Percentiles rank a stretch among this genome's conserved stretches.
phyloP scores from a whole-genome alignment of 2,797 vertebrate species.

The Enteromius radiatus region DNA sequence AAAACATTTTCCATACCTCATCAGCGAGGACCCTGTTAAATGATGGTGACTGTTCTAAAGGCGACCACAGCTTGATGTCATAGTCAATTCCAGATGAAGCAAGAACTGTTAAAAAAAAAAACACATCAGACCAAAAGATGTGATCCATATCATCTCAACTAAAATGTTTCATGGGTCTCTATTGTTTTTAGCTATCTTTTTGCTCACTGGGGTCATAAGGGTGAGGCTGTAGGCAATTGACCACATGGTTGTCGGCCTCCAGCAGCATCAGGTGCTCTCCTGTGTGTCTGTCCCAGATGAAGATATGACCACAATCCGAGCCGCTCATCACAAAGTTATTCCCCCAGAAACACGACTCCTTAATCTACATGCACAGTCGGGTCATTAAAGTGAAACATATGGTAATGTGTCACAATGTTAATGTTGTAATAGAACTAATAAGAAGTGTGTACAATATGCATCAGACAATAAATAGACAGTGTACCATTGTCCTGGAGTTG shows the following conservation, averaged over 20 bases:
- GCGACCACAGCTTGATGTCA: slow-evolving; percentile 98
- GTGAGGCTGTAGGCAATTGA: slow-evolving; percentile 98
- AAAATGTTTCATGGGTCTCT: background rate
- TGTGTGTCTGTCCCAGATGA: slow-evolving; percentile 97
- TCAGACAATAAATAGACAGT: background rate
- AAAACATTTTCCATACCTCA: slow-evolving; percentile 81
- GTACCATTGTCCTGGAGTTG: slow-evolving; percentile 98
- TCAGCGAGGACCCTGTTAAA: slow-evolving; percentile 96
- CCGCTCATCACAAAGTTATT: slow-evolving; percentile 98
- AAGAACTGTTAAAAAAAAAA: slow-evolving; percentile 81
- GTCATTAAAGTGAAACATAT: slow-evolving; percentile 13
- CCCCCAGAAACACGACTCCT: slow-evolving; percentile 98
- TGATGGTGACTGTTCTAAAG: slow-evolving; percentile 88
- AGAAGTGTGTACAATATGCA: background rate
- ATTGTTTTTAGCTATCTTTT: background rate
- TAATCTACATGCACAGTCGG: slow-evolving; percentile 82
- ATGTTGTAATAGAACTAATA: background rate
- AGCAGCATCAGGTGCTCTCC: slow-evolving; percentile 96
- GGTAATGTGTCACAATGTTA: background rate
- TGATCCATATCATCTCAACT: background rate
- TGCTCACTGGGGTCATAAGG: slow-evolving; percentile 97
- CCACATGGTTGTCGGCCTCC: slow-evolving; percentile 98
- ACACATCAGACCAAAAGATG: slow-evolving; percentile 25
- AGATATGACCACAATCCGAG: slow-evolving; percentile 98
- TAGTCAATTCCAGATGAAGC: slow-evolving; percentile 99